Percentiles rank a stretch among this genome's conserved stretches.
These are phyloP conservation scores for Archips xylosteana DNA, from an alignment of 2,888 invertebrate species.

Conservation along the genomic window DNA sequence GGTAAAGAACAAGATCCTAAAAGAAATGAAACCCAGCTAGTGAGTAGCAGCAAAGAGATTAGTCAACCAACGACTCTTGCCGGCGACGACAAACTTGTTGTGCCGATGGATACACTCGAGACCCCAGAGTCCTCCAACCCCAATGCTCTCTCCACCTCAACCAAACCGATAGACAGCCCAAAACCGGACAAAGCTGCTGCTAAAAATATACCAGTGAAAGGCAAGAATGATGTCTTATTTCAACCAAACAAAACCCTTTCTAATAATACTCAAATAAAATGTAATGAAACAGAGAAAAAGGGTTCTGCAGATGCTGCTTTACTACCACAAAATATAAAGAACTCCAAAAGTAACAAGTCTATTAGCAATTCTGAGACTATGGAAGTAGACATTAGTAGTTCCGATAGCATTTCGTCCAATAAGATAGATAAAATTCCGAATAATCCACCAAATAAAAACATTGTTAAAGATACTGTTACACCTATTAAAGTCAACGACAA, in stretches of 20 bases:
- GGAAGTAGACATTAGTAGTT: slow-evolving; percentile 15
- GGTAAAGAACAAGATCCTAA: slow-evolving; percentile 47
- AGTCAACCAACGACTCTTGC: slow-evolving; percentile 37
- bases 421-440: neutral
- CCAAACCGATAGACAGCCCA: neutral
- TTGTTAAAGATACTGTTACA: slow-evolving; percentile 1
- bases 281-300: slow-evolving; percentile 49
- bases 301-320: slow-evolving; percentile 51
- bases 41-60: slow-evolving; percentile 39
- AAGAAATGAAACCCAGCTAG: slow-evolving; percentile 43
- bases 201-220: slow-evolving; percentile 39
- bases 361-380: slow-evolving; percentile 50
- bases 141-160: neutral
- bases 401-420: slow-evolving; percentile 17
- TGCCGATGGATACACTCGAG: neutral
- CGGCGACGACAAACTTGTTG: neutral
- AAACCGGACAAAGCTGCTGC: neutral
- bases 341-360: slow-evolving; percentile 61
- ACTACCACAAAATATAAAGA: slow-evolving; percentile 56
- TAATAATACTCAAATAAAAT: slow-evolving; percentile 39
- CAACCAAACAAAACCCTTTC: slow-evolving; percentile 18
- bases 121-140: neutral
- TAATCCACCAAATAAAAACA: slow-evolving; percentile 16
- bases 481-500: slow-evolving; percentile 5
- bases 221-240: slow-evolving; percentile 18